Conservation (phyloP, 92 coral and sea anemone genomes). For the Umimayanthus chanpuru region DNA sequence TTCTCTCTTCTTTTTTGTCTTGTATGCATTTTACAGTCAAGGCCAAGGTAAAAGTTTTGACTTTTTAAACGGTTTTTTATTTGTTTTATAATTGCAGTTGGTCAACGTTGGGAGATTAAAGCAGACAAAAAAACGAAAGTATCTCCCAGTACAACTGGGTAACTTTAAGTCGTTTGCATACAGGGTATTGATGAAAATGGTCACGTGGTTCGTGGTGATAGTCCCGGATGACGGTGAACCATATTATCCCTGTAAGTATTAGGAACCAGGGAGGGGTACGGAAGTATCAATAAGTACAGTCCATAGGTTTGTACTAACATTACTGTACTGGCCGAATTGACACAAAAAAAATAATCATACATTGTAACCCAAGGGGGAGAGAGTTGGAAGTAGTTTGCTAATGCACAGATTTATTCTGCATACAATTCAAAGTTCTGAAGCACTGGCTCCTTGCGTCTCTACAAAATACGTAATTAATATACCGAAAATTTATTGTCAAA, state of each 20-base stretch:
- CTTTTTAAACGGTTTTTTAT: no score
- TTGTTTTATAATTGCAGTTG: not conserved
- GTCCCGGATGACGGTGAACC: constrained; percentile 22
- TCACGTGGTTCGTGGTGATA: constrained; percentile 14
- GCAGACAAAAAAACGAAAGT: not conserved
- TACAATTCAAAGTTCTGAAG: no score
- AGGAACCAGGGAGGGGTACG: not conserved
- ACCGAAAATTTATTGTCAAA: no score
- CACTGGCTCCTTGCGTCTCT: no score
- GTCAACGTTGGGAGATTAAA: not conserved
- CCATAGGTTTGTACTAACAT: not conserved
- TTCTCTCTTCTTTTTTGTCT: no score
- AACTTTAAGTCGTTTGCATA: constrained; percentile 31
- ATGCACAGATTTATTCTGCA: not conserved
- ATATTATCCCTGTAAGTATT: constrained; percentile 27
- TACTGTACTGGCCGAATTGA: no score
- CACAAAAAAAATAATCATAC: no score
- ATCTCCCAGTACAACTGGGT: not conserved
- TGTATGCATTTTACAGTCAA: no score
- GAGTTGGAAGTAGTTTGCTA: not conserved
- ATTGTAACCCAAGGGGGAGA: not conserved
- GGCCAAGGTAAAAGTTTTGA: no score
- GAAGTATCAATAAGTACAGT: not conserved
- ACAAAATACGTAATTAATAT: no score
- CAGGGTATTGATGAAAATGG: constrained; percentile 15